phyloP scores from a whole-genome alignment of 2,113 vertebrate genomes.

The Chaetorhynchus papuensis region DNA sequence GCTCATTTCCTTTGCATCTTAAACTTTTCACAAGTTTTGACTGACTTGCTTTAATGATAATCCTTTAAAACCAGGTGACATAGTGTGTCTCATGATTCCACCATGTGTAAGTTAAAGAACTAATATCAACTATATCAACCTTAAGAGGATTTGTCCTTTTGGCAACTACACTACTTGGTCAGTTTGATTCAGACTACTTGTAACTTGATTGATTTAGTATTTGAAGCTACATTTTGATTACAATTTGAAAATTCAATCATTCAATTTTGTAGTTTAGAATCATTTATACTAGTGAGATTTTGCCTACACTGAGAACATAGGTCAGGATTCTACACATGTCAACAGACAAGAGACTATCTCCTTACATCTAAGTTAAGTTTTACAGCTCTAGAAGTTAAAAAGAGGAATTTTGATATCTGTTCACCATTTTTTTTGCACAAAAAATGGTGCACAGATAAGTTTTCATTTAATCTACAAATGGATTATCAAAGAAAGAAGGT shows the following conservation, averaged over 20 bases:
- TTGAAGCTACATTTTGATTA: not conserved
- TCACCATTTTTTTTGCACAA: not conserved
- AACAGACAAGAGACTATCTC: not conserved
- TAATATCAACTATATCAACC: fast-evolving
- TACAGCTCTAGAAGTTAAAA: not conserved
- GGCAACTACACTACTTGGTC: not conserved
- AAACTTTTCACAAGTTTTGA: not conserved
- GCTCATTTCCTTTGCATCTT: not conserved
- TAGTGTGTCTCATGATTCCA: not conserved
- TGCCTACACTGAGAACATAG: fast-evolving
- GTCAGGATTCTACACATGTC: not conserved
- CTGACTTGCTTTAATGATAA: not conserved
- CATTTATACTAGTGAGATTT: not conserved
- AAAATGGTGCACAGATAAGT: not conserved
- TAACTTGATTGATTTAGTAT: not conserved
- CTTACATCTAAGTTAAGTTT: not conserved
- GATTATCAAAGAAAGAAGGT: not conserved
- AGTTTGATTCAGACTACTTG: not conserved
- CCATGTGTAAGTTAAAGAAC: not conserved
- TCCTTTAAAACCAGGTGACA: not conserved
- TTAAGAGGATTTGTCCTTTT: not conserved
- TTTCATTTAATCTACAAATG: not conserved
- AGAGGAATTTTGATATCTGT: not conserved
- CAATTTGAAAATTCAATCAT: not conserved
- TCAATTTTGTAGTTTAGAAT: not conserved